Evolutionary conservation across 2,797 vertebrate genomes (phyloP), one percentile per base, ranked within the genome.

Genomic region (Melopsittacus undulatus): DNA sequence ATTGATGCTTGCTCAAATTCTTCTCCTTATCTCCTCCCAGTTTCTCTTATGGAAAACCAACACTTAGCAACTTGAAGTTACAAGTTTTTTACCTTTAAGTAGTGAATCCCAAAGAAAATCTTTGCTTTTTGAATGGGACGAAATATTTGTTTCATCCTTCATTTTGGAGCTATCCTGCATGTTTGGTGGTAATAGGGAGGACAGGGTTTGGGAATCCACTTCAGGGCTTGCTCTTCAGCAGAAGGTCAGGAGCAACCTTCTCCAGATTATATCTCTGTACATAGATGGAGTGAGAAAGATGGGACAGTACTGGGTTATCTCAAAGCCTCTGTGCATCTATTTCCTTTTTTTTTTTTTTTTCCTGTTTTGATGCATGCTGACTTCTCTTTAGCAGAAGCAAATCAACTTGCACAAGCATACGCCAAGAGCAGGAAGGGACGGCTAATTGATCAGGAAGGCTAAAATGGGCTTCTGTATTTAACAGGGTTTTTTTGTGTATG

Each of bases 321-420:
- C 6, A 14, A 81, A 91, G 42, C 34, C 45, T 80, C 51, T 42
- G 11, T 73, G 40, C 26, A 4, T 68, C 7, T 51, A 34, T 18
- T 61, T 23, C 27, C 74, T 17, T 74, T 63, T 11, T 57, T 34
- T 32, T 43, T 43, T 19, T 38, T 40, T 40, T 40, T 40, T 40
- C 15, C 30, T 77, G 9, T 82, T 93, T 83, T 83, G 48, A 67
- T 81, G 46, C 51, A 38, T 30, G 22, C 36, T 51, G 67, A 17
- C 73, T 61, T 88, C 29, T 69, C 59, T 92, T 70, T 63, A 94
- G 56, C n/a, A 68, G 63, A 84, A 88, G 36, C 29, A 88, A 94
- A 90, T 92, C 80, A 79, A 70, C 18, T 94, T 90, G 57, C 2
- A 27, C 63, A 89, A 76, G 40, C 45, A 63, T 79, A 89, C 38